phyloP scores from a whole-genome alignment of 2,888 invertebrate species.

The Tenthredo amoena region DNA sequence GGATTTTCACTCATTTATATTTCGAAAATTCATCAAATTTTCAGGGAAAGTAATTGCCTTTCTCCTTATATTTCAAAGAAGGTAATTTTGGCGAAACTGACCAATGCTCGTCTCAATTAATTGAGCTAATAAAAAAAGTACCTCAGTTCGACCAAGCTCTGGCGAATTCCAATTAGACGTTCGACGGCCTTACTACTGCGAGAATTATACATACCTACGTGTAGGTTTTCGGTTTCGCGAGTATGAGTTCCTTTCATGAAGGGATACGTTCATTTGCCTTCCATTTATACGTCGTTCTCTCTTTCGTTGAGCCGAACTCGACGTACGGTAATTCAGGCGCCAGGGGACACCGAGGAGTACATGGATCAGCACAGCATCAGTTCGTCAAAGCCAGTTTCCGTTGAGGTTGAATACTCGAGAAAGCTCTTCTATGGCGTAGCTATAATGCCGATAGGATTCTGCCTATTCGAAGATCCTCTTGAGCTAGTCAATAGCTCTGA shows the following conservation, averaged over 20 bases:
- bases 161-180: background rate
- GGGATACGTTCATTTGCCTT: conserved; percentile 77
- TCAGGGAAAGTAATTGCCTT: background rate
- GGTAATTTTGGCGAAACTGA: background rate
- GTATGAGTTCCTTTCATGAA: conserved; percentile 78
- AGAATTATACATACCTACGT: background rate
- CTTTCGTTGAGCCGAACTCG: conserved; percentile 11
- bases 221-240: background rate
- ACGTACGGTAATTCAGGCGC: conserved; percentile 4
- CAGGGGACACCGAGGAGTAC: background rate
- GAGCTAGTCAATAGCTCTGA: conserved; percentile 13
- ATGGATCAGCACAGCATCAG: conserved; percentile 1
- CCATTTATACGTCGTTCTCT: conserved; percentile 67
- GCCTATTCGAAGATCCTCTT: background rate
- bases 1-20: background rate
- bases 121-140: background rate
- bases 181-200: background rate
- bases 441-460: background rate
- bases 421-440: background rate
- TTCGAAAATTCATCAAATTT: background rate
- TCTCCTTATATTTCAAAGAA: background rate
- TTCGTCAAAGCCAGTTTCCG: conserved; percentile 27
- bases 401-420: conserved; percentile 1
- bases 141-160: background rate
- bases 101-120: background rate